Evolutionary conservation across 1,140 invertebrate genomes (phyloP).

Genomic region (Neodiprion fabricii): DNA sequence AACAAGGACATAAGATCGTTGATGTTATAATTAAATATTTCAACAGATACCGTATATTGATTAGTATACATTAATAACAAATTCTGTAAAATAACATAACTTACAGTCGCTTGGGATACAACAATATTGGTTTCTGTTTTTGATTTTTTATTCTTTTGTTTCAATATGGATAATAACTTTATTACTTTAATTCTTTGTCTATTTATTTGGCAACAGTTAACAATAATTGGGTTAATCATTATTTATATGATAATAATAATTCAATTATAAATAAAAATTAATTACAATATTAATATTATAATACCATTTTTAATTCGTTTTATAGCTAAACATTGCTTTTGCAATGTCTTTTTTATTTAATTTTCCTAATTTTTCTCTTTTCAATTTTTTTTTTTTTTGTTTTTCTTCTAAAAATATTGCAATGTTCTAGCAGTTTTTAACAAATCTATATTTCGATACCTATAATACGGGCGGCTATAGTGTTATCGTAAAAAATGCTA

Average conservation of each 20-base stretch:
- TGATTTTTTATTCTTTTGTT: conserved; percentile 16
- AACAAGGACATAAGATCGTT: conserved; percentile 6
- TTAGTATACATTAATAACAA: conserved; percentile 53
- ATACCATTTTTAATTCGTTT: too few species aligned
- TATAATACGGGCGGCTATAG: too few species aligned
- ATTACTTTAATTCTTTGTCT: conserved; percentile 31
- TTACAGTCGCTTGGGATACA: too few species aligned
- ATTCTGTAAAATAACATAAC: conserved; percentile 27
- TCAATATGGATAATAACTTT: neutral
- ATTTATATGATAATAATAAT: conserved; percentile 38
- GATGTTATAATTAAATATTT: conserved; percentile 52
- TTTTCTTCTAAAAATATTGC: too few species aligned
- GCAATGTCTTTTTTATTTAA: too few species aligned
- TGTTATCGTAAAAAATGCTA: too few species aligned
- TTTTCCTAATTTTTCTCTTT: too few species aligned
- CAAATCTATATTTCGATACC: too few species aligned
- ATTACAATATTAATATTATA: conserved; percentile 14
- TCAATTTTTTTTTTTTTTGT: too few species aligned
- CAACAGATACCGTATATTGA: conserved; percentile 48
- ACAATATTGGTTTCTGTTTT: neutral
- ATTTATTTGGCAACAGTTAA: conserved; percentile 58
- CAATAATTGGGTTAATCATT: conserved; percentile 10
- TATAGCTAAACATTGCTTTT: too few species aligned
- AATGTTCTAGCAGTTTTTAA: too few species aligned
- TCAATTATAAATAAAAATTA: conserved; percentile 25